These are phyloP conservation scores for Pristionchus arcanus DNA, from an alignment of 2,888 invertebrate genomes.

Conservation along the genomic window DNA sequence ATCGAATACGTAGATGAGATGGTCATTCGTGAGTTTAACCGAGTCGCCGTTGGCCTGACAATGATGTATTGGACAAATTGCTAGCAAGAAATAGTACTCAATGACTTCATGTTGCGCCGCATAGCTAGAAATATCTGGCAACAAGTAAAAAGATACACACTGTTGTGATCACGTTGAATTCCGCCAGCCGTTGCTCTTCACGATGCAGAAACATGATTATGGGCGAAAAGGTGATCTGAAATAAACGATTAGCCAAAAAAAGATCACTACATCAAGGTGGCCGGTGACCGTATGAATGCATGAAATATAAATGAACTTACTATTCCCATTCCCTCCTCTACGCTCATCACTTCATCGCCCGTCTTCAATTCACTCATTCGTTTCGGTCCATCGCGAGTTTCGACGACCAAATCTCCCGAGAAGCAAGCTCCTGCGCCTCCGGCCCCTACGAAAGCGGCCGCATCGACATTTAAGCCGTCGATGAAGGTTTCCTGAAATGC, in stretches of 20 bases:
- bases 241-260: no score
- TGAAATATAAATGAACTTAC: no score
- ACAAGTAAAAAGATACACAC: no score
- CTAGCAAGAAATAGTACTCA: no score
- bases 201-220: conserved; percentile 77
- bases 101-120: no score
- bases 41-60: conserved; percentile 57
- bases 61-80: no score
- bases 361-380: conserved; percentile 71
- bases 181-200: conserved; percentile 67
- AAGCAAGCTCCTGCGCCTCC: conserved; percentile 74
- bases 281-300: no score
- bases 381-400: conserved; percentile 70
- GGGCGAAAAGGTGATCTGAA: conserved; percentile 73
- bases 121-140: no score
- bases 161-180: conserved; percentile 69
- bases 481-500: not conserved
- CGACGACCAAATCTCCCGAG: conserved; percentile 73
- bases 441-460: conserved; percentile 58
- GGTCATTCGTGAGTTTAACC: conserved; percentile 74
- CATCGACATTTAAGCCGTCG: not conserved
- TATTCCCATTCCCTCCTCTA: conserved; percentile 71
- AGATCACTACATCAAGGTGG: no score
- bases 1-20: conserved; percentile 72
- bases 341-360: no score